Base-by-base conservation (phyloP, 2,113 vertebrate genomes). In the Synchiropus splendidus region DNA sequence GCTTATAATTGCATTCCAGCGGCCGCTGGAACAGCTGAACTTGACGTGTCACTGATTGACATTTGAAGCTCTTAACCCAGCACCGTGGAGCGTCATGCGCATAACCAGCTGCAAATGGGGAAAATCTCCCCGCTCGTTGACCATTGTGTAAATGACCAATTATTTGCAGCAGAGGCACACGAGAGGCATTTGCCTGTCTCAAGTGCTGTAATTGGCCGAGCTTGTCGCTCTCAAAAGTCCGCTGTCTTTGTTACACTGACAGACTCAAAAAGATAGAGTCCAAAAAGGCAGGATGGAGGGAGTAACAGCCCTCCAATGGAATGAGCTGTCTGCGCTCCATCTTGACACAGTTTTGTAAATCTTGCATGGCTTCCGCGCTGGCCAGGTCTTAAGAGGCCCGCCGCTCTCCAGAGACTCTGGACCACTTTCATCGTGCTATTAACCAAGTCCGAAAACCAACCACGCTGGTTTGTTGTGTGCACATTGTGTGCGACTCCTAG, bases 201-300 rank as follows among this genome's bases (percentile, higher is more conserved):
- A 64, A 80, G 64, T 50, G 42, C 52, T 64, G 56, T 81, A 77
- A 83, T 77, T 83, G 76, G 70, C 48, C 31, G n/a, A 47, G 58
- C 58, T 61, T 70, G 63, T 61, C 37, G 32, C 58, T 71, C 58
- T 71, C 33, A 48, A 18, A 50, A 42, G 53, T 61, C 53, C 12
- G 36, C 31, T 60, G 53, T 70, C 58, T 73, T 75, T 82, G 65
- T 71, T 67, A 57, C 52, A 65, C 60, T 78, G 72, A 68, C 62
- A 66, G 62, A 67, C 54, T 70, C 74, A 51, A 58, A 62, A 43
- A 61, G 59, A 64, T 46, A 55, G 38, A 71, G 53, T 8, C 21
- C 21, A 27, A 27, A 34, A 18, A 34, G 16, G 32, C 18, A 11
- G 35, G 42, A 46, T 12, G 18, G 39, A 61, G 57, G 39, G 47